phyloP scores from a whole-genome alignment of 2,113 vertebrate genomes.

The Hippocampus abdominalis region DNA sequence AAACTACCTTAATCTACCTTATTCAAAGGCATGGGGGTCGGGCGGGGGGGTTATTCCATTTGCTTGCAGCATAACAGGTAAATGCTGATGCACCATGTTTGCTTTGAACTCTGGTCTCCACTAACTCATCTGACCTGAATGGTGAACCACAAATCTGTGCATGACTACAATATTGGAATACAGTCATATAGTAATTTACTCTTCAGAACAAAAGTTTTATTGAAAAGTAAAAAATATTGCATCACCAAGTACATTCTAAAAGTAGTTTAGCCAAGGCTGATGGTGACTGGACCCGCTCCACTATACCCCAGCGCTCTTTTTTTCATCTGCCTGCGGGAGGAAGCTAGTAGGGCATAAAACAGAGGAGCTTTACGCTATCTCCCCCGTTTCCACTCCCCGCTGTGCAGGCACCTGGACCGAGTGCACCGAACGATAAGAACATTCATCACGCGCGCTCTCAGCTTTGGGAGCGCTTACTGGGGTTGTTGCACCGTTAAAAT shows the following conservation, averaged over 20 bases:
- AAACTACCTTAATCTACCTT: too few relatives aligned
- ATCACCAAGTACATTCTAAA: background rate
- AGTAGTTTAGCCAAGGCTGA: background rate
- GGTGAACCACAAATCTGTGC: too few relatives aligned
- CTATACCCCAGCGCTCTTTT: constrained; percentile 9
- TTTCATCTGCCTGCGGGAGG: constrained; percentile 25
- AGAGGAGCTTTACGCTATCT: constrained; percentile 16
- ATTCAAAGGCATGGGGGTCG: too few relatives aligned
- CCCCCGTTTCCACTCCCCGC: constrained; percentile 10
- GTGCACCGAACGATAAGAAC: constrained; percentile 17
- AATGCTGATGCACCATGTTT: too few relatives aligned
- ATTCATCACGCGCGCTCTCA: constrained; percentile 1
- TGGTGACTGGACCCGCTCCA: background rate
- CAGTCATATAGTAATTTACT: background rate
- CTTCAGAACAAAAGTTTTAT: background rate
- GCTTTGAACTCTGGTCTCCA: too few relatives aligned
- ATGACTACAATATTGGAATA: background rate
- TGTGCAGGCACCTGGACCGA: constrained; percentile 12
- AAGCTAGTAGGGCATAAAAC: constrained; percentile 17
- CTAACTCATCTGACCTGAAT: too few relatives aligned
- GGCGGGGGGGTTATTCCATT: too few relatives aligned
- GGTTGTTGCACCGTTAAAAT: constrained; percentile 1
- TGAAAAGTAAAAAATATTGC: background rate
- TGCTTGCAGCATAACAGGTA: too few relatives aligned
- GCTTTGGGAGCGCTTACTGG: constrained; percentile 7